Evolutionary conservation across 2,113 vertebrate genomes (phyloP), one percentile per base, ranked within the genome.

Genomic region (Actinemys pallida): DNA sequence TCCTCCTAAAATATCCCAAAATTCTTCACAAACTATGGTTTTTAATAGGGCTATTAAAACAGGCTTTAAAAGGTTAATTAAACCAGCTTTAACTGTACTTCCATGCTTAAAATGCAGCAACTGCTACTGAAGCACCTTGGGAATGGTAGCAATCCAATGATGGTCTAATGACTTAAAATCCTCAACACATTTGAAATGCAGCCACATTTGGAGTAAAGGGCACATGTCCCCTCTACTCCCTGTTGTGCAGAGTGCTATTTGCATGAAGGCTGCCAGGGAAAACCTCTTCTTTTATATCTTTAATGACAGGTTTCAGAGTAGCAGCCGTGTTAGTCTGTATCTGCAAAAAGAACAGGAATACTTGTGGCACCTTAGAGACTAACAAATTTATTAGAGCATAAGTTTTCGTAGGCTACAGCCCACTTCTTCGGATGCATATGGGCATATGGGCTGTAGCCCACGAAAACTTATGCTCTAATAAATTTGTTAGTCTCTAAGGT

Each of bases 131-230:
- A 94, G 80, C 90, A 95, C 65, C 57, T 78, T 1, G 0, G 54
- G 94, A 91, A 81, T 7, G 0, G 69, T 45, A 89, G 45, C 50
- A 85, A 90, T 81, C 69, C 84, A 93, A 84, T 89, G 3, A 84
- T 89, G 88, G 93, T 81, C 88, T 92, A 85, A 94, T 79, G 85
- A 65, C 27, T 85, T n/a, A 47, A 87, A 95, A 92, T 25, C 29
- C 75, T 53, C 65, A 84, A 86, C 90, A 92, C 5, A 25, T 76
- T 25, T 62, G 79, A 95, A 96, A 93, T 24, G 78, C 14, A 93
- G 76, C 31, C 59, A 93, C 42, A 50, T 75, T 80, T 90, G 89
- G 12, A 42, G 31, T 84, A 24, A 87, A 85, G 78, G 45, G 45
- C 50, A 65, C 86, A 50, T 50, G 50, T 50, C 50, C 50, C 50